phyloP scores from a whole-genome alignment of 2,797 vertebrate species.

The Paguma larvata region DNA sequence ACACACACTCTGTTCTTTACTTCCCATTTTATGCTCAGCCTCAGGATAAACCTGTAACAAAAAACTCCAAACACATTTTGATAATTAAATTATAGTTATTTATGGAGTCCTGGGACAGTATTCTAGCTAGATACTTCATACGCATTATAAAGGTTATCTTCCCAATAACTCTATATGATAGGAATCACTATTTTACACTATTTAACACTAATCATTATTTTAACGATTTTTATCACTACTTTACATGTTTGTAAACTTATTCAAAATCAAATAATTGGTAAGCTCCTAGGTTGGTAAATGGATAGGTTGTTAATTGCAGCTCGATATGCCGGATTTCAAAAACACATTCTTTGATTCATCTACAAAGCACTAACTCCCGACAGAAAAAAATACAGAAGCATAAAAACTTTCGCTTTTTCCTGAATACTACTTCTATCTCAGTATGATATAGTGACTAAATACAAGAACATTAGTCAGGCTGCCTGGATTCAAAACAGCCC shows the following conservation, averaged over 20 bases:
- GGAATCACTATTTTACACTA: not conserved
- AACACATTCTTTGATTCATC: not conserved
- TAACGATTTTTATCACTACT: not conserved
- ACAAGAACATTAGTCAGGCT: not conserved
- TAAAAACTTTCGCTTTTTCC: not conserved
- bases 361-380: not conserved
- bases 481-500: not conserved
- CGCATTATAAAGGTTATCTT: not conserved
- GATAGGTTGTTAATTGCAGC: not conserved
- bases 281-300: not conserved
- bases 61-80: slow-evolving; percentile 16
- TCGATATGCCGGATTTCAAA: not conserved
- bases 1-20: not conserved
- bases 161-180: not conserved
- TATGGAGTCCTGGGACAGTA: not conserved
- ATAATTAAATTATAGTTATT: not conserved
- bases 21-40: not conserved
- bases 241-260: not conserved
- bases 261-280: not conserved
- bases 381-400: not conserved
- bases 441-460: not conserved
- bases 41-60: not conserved
- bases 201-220: not conserved
- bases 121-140: not conserved
- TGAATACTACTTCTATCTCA: not conserved